Evolutionary conservation across 2,113 vertebrate genomes (phyloP), one percentile per base, ranked within the genome.

Genomic region (Microtus richardsoni): DNA sequence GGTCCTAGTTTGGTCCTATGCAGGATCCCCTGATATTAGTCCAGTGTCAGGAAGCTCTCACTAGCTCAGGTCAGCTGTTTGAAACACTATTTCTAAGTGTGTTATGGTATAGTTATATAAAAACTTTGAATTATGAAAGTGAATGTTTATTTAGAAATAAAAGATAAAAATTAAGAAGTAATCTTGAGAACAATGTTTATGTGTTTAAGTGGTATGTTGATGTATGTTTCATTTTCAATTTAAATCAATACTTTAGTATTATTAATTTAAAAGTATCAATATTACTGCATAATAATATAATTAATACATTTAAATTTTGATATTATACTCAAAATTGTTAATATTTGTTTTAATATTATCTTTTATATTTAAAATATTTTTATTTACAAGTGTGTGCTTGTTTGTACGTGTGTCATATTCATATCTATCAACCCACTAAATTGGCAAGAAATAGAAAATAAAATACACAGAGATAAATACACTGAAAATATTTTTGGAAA

Each of bases 221-320:
- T 64, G 11, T 74, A 92, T 82, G 10, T 36, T 85, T 52, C 6
- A 68, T 89, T 87, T 93, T 66, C 41, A 49, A 2, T 13, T 44
- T 88, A 33, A 86, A 71, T 8, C 30, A 30, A 41, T 62, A 58
- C 17, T 36, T 95, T 86, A 70, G 14, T 92, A 93, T 58, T 80
- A 4, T 41, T 73, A 41, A 11, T 73, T 73, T 73, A 52, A 80
- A n/a, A 80, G 58, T n/a, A 58, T 24, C 19, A 80, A 58, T 80
- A 80, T 80, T 58, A 6, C 36, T 26, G 3, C 41, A 62, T 83
- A 16, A 39, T 39, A 82, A 28, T 54, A 58, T 7, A 24, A n/a
- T 7, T 62, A 62, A 41, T 30, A 41, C 0, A 19, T 30, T 30
- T 6, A 80, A 22, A 80, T 24, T 24, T 58, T 80, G 39, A 58